These are phyloP conservation scores for Luidia sarsii DNA, from an alignment of 53 echinoderm and acorn worm species.

Conservation along the genomic window DNA sequence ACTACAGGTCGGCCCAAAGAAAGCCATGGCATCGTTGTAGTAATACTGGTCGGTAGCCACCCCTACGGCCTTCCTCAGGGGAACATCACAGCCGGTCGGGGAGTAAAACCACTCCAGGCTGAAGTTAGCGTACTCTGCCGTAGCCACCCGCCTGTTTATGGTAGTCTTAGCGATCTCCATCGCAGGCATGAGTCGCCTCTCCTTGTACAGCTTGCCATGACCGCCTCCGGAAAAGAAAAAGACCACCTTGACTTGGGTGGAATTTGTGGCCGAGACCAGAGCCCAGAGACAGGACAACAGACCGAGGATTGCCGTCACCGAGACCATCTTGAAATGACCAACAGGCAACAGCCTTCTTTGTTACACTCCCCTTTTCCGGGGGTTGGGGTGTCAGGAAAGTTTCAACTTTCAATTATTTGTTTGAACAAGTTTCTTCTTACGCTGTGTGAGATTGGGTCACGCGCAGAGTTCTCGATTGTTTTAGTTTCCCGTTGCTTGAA, in stretches of 20 bases:
- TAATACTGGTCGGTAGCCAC: slow-evolving; percentile 49
- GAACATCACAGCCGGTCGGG: slow-evolving; percentile 16
- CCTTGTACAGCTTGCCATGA: neutral
- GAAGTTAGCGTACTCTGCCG: slow-evolving; percentile 64
- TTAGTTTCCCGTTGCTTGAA: too few species aligned
- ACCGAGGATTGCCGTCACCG: too few species aligned
- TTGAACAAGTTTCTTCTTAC: too few species aligned
- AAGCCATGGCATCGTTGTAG: slow-evolving; percentile 36
- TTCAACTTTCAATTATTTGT: too few species aligned
- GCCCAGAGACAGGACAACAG: too few species aligned
- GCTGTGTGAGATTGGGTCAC: too few species aligned
- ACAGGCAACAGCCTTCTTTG: too few species aligned
- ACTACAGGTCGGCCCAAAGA: slow-evolving; percentile 86
- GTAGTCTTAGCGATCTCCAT: slow-evolving; percentile 70
- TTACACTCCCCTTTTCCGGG: too few species aligned
- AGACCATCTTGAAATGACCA: too few species aligned
- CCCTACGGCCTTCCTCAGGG: neutral
- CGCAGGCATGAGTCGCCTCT: slow-evolving; percentile 12
- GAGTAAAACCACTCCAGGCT: slow-evolving; percentile 23
- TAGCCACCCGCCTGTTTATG: slow-evolving; percentile 51
- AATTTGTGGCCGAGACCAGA: neutral
- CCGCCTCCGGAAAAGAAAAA: neutral
- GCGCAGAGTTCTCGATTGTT: too few species aligned
- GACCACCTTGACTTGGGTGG: neutral
- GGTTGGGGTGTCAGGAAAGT: too few species aligned